These are phyloP conservation scores for Albula goreensis DNA, from an alignment of 2,113 vertebrate species.

Conservation along the genomic window DNA sequence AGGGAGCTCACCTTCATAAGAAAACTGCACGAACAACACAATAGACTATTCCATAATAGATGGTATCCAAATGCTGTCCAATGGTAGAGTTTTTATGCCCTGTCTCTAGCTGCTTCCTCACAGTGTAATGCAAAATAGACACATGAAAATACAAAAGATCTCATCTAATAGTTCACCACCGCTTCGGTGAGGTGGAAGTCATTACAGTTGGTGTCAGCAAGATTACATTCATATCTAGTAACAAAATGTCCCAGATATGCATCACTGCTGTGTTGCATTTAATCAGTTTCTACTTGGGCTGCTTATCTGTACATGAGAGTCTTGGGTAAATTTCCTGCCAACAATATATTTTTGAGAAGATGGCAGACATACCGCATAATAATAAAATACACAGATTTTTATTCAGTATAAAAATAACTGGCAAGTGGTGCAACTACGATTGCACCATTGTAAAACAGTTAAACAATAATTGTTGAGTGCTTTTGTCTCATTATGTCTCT, in stretches of 20 bases:
- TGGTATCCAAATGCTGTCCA: not conserved
- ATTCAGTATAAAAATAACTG: not conserved
- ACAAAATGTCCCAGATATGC: constrained; percentile 21
- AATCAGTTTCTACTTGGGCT: not conserved
- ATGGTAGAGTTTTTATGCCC: not conserved
- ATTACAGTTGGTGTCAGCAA: constrained; percentile 25
- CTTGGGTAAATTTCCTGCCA: not conserved
- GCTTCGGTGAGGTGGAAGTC: constrained; percentile 15
- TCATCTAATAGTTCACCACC: not conserved
- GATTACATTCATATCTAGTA: constrained; percentile 29
- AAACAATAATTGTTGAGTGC: too few species aligned
- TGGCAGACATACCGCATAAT: not conserved
- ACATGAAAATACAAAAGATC: not conserved
- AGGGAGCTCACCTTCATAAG: not conserved
- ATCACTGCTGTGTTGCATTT: constrained; percentile 8
- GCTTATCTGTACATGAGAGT: not conserved
- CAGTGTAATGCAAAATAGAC: constrained; percentile 15
- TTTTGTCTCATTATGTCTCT: too few species aligned
- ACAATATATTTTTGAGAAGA: not conserved
- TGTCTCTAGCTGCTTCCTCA: not conserved
- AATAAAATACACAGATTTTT: not conserved
- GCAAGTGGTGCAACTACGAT: not conserved
- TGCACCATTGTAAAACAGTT: too few species aligned
- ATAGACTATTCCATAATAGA: not conserved
- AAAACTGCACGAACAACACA: not conserved